These are phyloP conservation scores for Megathymus violae DNA, from an alignment of 1,140 invertebrate species.

Conservation along the genomic window DNA sequence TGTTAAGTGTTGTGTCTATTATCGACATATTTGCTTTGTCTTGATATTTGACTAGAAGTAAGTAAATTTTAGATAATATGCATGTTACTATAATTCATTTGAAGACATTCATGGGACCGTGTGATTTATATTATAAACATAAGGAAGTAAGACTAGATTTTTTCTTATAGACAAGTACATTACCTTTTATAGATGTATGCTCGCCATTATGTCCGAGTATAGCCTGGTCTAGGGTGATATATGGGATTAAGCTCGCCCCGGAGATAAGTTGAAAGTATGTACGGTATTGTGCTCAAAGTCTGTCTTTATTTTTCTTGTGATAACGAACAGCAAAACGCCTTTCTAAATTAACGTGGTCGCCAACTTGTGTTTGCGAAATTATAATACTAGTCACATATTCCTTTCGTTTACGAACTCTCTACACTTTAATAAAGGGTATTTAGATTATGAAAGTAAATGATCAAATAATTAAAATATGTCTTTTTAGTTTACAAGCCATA, in stretches of 20 bases:
- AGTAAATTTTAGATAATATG: constrained; percentile 38
- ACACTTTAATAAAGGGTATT: too few species aligned
- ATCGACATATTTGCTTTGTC: constrained; percentile 22
- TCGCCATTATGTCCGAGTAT: constrained; percentile 60
- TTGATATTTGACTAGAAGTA: constrained; percentile 36
- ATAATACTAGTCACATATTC: too few species aligned
- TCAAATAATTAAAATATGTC: too few species aligned
- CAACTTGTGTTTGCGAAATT: constrained; percentile 18
- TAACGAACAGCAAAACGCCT: constrained; percentile 10
- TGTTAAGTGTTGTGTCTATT: constrained; percentile 53
- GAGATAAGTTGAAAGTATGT: constrained; percentile 49
- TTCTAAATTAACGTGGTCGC: constrained; percentile 24
- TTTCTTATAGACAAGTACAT: constrained; percentile 48
- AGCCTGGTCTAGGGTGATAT: constrained; percentile 48
- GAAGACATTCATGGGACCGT: constrained; percentile 37
- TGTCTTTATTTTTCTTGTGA: constrained; percentile 32
- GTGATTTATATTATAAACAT: constrained; percentile 33
- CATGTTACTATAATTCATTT: constrained; percentile 28
- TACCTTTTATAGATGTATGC: constrained; percentile 52
- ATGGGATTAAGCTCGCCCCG: constrained; percentile 47
- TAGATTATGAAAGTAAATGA: too few species aligned
- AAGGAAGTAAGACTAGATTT: constrained; percentile 33
- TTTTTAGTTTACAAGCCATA: too few species aligned
- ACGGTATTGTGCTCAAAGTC: constrained; percentile 41
- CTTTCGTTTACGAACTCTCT: constrained; percentile 14